Base-by-base conservation (phyloP, 2,113 vertebrate species). In the Craseonycteris thonglongyai region DNA sequence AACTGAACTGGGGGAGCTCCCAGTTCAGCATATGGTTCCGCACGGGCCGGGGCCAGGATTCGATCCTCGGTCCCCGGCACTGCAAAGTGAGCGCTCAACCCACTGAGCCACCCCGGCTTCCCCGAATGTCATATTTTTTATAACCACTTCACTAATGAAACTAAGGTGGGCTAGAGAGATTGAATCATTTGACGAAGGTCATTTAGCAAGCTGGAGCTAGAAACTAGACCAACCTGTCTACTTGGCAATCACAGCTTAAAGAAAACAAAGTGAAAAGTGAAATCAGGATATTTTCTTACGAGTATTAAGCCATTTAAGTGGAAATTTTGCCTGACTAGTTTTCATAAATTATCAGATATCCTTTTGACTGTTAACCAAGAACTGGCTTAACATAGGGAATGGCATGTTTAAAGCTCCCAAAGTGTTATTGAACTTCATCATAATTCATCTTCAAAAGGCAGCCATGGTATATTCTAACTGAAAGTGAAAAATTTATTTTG, bases 191-290 rank as follows among this genome's bases (percentile, higher is more conserved):
- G 58, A n/a, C n/a, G 14, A 94, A 86, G 30, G 69, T 42, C 28
- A 90, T 58, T 85, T 69, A 86, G 68, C 33, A 54, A 51, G 56
- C n/a, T 94, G 26, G 61, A 82, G 26, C 75, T 91, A 78, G 84
- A 94, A 87, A 83, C 21, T 4, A 58, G 38, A 79, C n/a, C 38
- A 86, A 22, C 69, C 74, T 95, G n/a, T 88, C 19, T 45, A 19
- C 28, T 82, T 83, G 63, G 69, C 78, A 90, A 28, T 88, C n/a
- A 30, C 4, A 59, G 35, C n/a, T 89, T 75, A 75, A 83, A 78
- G 69, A 90, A 95, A 88, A 90, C 51, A 89, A 78, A 83, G 22
- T 87, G 33, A 86, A 85, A 89, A 92, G 38, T 86, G 42, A 82
- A 92, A 72, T 72, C 35, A 74, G 33, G 30, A 54, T 21, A n/a